phyloP scores from a whole-genome alignment of 2,113 vertebrate species.

The Lonchura striata region DNA sequence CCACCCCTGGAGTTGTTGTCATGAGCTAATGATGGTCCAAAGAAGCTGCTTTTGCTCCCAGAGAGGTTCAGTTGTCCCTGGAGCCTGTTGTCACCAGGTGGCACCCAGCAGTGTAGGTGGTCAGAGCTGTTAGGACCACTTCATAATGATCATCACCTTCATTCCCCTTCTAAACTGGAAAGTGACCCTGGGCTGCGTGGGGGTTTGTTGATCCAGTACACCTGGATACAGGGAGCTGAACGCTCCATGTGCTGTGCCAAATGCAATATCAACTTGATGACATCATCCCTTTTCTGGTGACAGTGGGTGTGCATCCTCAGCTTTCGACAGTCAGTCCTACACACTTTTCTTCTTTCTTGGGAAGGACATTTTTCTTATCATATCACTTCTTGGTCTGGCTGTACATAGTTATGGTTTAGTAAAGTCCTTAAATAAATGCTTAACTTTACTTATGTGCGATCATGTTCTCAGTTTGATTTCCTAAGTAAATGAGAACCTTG shows the following conservation, averaged over 20 bases:
- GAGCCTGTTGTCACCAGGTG: not conserved
- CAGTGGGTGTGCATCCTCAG: not conserved
- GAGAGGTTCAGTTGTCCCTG: not conserved
- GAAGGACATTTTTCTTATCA: not conserved
- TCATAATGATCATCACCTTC: not conserved
- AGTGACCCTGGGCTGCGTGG: rapidly evolving
- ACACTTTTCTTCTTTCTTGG: not conserved
- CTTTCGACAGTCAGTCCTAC: not conserved
- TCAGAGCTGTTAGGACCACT: not conserved
- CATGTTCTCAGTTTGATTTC: not conserved
- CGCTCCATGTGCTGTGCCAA: not conserved
- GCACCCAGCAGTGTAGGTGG: not conserved
- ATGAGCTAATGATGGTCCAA: not conserved
- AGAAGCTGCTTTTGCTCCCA: not conserved
- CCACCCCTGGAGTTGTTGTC: not conserved
- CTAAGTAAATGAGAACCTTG: not conserved
- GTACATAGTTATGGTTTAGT: not conserved
- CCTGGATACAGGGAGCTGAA: not conserved
- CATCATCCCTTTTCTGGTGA: not conserved
- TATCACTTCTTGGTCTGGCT: not conserved
- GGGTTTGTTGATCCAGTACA: not conserved
- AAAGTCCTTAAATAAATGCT: not conserved
- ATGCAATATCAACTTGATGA: not conserved
- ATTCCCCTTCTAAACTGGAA: not conserved
- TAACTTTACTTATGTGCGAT: not conserved